Percentiles rank a stretch among this genome's conserved stretches.
phyloP scores from a whole-genome alignment of 2,113 vertebrate genomes.

The Felis chaus region DNA sequence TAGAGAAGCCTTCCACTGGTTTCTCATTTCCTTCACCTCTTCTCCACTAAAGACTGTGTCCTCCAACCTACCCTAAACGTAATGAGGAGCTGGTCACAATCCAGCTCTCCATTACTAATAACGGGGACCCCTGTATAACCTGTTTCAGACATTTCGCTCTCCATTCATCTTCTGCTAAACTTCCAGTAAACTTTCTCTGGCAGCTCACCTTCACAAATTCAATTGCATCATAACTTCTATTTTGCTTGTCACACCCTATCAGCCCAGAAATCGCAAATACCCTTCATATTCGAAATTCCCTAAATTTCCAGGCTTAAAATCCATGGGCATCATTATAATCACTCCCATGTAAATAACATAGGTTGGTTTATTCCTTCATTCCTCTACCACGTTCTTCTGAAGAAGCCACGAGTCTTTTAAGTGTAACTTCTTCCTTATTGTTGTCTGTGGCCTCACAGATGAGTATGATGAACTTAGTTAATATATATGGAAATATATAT shows the following conservation, averaged over 20 bases:
- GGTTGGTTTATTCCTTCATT: background rate
- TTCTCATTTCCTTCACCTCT: background rate
- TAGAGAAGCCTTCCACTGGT: background rate
- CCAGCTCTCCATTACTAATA: background rate
- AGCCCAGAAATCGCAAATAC: background rate
- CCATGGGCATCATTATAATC: background rate
- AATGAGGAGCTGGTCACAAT: background rate
- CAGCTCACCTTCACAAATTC: too few species aligned
- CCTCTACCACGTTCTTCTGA: background rate
- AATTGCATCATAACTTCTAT: background rate
- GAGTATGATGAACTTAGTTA: too few species aligned
- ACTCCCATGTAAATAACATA: background rate
- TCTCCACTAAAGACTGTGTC: background rate
- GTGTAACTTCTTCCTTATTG: background rate
- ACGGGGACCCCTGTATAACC: accelerated
- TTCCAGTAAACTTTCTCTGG: background rate
- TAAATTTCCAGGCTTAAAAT: background rate
- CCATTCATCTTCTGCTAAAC: background rate
- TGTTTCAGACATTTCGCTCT: background rate
- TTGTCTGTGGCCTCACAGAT: background rate
- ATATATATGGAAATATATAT: too few species aligned
- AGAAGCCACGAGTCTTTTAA: background rate
- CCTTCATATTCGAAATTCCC: background rate
- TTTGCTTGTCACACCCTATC: background rate
- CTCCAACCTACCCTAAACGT: accelerated